Evolutionary conservation across 1,140 invertebrate species (phyloP).

Genomic region (Aphis gossypii): DNA sequence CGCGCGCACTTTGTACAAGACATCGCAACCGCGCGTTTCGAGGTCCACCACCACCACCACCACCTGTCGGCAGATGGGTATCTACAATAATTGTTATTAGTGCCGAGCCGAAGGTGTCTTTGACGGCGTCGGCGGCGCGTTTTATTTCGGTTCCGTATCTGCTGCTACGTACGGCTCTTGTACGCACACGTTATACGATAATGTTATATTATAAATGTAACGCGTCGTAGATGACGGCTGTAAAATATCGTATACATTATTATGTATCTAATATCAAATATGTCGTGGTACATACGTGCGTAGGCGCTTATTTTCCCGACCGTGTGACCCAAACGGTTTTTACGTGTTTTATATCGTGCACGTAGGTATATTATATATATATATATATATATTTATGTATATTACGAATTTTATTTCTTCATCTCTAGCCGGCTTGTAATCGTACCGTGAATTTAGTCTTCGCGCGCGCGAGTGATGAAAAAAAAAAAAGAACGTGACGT

Average conservation of each 20-base stretch:
- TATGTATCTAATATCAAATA: conserved; percentile 19
- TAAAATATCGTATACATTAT: not conserved
- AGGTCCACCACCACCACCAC: conserved; percentile 3
- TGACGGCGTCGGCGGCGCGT: conserved; percentile 34
- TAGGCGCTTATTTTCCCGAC: conserved; percentile 1
- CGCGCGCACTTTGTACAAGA: not conserved
- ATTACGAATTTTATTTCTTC: not conserved
- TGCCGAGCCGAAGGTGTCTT: conserved; percentile 55
- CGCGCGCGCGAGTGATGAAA: not conserved
- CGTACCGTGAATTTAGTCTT: not conserved
- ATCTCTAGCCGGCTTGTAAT: not conserved
- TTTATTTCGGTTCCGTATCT: conserved; percentile 20
- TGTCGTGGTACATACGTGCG: not conserved
- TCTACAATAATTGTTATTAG: conserved; percentile 44
- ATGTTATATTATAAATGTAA: not conserved
- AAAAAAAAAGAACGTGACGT: conserved; percentile 13
- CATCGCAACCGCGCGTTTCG: not conserved
- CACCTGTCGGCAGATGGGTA: conserved; percentile 58
- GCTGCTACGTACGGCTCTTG: not conserved
- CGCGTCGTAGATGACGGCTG: not conserved
- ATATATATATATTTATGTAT: too few relatives aligned
- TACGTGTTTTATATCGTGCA: not conserved
- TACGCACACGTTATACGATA: not conserved
- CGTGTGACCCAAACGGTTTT: conserved; percentile 47
- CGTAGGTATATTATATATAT: not conserved